These are phyloP conservation scores for Phrynosoma platyrhinos DNA, from an alignment of 2,113 vertebrate species.

Conservation along the genomic window DNA sequence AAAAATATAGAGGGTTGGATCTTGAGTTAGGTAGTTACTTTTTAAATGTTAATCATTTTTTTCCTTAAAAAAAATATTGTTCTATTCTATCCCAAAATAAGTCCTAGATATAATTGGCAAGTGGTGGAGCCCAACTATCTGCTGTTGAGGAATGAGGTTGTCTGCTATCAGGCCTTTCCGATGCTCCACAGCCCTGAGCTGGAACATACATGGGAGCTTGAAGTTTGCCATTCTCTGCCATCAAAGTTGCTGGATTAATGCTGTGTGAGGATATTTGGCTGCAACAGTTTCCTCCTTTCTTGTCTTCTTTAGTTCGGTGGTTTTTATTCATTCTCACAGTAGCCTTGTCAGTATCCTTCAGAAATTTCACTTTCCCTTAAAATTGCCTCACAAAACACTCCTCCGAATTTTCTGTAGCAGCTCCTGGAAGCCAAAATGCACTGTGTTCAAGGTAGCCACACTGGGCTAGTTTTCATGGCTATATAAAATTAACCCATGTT, in stretches of 20 bases:
- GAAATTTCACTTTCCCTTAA: neutral
- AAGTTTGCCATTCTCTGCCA: too few species aligned
- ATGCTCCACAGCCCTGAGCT: neutral
- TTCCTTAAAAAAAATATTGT: too few species aligned
- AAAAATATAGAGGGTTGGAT: neutral
- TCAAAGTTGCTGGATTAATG: neutral
- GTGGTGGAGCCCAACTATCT: too few species aligned
- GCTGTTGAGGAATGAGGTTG: neutral
- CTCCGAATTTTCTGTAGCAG: neutral
- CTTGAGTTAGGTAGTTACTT: neutral
- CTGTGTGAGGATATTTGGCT: neutral
- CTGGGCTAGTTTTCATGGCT: neutral
- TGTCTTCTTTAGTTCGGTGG: neutral
- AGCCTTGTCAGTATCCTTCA: neutral
- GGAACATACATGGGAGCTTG: neutral
- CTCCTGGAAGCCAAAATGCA: neutral
- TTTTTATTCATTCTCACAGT: neutral
- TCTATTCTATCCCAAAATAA: too few species aligned
- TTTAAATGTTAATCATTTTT: neutral
- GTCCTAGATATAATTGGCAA: too few species aligned
- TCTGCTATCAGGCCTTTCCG: neutral
- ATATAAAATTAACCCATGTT: neutral
- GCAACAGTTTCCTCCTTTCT: neutral
- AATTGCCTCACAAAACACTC: neutral
- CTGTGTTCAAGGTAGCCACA: neutral